Percentiles rank a stretch among this genome's conserved stretches.
Conservation (phyloP, 2,888 invertebrate genomes). For the Desoria tigrina region DNA sequence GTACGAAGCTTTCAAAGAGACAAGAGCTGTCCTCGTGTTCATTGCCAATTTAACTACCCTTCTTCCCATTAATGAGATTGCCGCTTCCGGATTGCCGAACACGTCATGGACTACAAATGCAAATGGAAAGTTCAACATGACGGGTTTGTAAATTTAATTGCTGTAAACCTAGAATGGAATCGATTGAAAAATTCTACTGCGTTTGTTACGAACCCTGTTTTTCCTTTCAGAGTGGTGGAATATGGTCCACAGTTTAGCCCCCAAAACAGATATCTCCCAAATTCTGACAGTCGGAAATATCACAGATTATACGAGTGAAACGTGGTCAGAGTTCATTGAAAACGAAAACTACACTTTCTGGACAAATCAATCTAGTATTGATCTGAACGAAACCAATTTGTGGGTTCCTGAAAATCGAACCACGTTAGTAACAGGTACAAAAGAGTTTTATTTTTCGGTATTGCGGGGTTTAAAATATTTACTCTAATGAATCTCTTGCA, state of each 20-base stretch:
- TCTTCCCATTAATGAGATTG: conserved; percentile 23
- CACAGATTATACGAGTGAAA: conserved; percentile 28
- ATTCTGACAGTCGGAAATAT: conserved; percentile 33
- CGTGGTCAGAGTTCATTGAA: conserved; percentile 45
- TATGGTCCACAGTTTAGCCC: conserved; percentile 39
- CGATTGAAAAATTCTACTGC: no score
- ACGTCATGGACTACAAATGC: conserved; percentile 23
- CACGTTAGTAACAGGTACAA: conserved; percentile 33
- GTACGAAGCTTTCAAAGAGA: conserved; percentile 40
- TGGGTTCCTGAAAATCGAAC: conserved; percentile 46
- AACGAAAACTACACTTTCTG: conserved; percentile 51
- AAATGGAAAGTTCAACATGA: conserved; percentile 35
- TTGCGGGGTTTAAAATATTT: no score
- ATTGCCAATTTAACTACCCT: conserved; percentile 47
- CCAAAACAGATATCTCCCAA: conserved; percentile 44
- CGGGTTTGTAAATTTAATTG: no score
- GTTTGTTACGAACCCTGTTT: no score
- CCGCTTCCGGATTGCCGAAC: conserved; percentile 25
- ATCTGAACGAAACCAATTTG: conserved; percentile 38
- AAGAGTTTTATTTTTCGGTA: not conserved
- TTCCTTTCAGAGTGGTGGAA: conserved; percentile 37
- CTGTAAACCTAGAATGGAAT: no score
- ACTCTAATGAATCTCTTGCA: no score
- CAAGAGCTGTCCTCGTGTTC: conserved; percentile 42
- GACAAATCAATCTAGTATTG: conserved; percentile 44